These are phyloP conservation scores for Hyalella azteca DNA, from an alignment of 2,888 invertebrate genomes.

Conservation along the genomic window DNA sequence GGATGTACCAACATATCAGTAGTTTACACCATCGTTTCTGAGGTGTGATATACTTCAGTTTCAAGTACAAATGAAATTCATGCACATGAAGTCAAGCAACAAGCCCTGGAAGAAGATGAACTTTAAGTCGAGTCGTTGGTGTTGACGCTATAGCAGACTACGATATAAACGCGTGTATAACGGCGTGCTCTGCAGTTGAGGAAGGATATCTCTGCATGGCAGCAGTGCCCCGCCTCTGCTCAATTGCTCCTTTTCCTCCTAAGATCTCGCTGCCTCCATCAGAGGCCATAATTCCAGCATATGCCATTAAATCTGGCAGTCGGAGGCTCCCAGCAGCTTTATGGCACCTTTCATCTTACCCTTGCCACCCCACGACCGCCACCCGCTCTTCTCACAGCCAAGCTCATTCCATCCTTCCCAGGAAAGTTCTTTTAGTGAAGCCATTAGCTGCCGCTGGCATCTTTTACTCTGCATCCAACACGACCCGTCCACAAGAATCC, in stretches of 20 bases:
- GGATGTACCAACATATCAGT: no score
- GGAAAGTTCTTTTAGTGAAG: slow-evolving; percentile 24
- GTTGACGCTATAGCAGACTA: no score
- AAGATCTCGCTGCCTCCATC: slow-evolving; percentile 35
- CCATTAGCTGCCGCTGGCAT: slow-evolving; percentile 21
- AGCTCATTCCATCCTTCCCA: slow-evolving; percentile 29
- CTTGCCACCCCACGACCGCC: slow-evolving; percentile 28
- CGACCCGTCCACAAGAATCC: slow-evolving; percentile 12
- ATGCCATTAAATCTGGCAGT: slow-evolving; percentile 41
- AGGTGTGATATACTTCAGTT: no score
- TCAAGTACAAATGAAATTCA: no score
- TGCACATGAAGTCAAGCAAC: no score
- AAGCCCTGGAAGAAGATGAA: no score
- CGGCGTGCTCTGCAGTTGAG: not conserved
- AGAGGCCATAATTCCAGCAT: slow-evolving; percentile 41
- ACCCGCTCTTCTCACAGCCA: slow-evolving; percentile 20
- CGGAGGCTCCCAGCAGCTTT: slow-evolving; percentile 40
- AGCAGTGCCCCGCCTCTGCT: slow-evolving; percentile 38
- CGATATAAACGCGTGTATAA: no score
- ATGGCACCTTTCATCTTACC: slow-evolving; percentile 39
- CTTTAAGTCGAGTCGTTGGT: no score
- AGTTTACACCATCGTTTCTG: no score
- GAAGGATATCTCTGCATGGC: slow-evolving; percentile 26
- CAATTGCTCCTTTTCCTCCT: slow-evolving; percentile 38
- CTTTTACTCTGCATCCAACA: slow-evolving; percentile 13